phyloP scores from a whole-genome alignment of 2,797 vertebrate genomes.

The Sebastolobus alascanus region DNA sequence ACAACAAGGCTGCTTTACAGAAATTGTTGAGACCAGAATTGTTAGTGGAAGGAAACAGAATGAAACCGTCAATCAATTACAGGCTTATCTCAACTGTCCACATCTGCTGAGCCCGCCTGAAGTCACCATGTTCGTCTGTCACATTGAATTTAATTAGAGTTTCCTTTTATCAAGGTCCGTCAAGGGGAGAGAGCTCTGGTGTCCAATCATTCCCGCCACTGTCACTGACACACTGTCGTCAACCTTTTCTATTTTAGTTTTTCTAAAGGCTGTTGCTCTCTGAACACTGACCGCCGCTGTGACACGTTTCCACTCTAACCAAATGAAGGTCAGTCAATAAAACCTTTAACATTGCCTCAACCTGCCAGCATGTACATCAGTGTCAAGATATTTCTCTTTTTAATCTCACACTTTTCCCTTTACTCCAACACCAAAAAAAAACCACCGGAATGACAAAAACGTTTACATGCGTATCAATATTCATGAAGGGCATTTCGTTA shows the following conservation, averaged over 20 bases:
- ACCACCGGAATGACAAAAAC: slow-evolving; percentile 25
- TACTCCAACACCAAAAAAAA: slow-evolving; percentile 11
- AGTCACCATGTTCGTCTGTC: slow-evolving; percentile 51
- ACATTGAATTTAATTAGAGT: slow-evolving; percentile 56
- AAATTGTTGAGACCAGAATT: slow-evolving; percentile 8
- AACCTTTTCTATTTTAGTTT: slow-evolving; percentile 33
- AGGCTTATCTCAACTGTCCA: slow-evolving; percentile 41
- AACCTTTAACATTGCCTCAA: slow-evolving; percentile 25
- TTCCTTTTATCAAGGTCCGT: slow-evolving; percentile 46
- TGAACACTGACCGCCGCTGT: slow-evolving; percentile 29
- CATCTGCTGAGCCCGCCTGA: slow-evolving; percentile 25
- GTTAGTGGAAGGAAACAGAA: slow-evolving; percentile 31
- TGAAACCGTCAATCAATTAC: slow-evolving; percentile 35
- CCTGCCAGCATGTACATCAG: not conserved
- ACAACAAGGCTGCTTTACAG: slow-evolving; percentile 19
- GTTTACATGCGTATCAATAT: slow-evolving; percentile 48
- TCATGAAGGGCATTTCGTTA: slow-evolving; percentile 53
- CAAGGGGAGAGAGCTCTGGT: slow-evolving; percentile 46
- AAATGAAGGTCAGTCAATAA: slow-evolving; percentile 29
- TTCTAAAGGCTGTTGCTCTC: slow-evolving; percentile 33
- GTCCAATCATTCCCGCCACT: slow-evolving; percentile 47
- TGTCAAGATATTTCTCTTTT: slow-evolving; percentile 4
- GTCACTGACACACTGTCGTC: slow-evolving; percentile 41
- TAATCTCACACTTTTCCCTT: slow-evolving; percentile 6
- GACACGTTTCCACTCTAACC: slow-evolving; percentile 16